Conservation (phyloP, 2,888 invertebrate species). For the Chymomyza caudatula region DNA sequence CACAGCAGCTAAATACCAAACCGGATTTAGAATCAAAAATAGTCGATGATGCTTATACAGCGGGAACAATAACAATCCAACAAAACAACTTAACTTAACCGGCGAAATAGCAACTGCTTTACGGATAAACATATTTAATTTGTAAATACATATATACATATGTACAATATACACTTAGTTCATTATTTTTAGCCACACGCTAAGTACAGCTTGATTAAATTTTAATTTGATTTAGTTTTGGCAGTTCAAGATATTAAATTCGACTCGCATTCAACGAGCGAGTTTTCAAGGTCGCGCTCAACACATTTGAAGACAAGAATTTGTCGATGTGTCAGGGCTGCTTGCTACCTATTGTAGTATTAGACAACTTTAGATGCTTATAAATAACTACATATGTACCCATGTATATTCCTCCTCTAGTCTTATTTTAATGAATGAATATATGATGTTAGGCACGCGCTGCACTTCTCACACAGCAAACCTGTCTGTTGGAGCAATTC, state of each 20-base stretch:
- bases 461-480: background rate
- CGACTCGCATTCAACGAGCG: background rate
- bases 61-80: constrained; percentile 9
- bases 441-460: constrained; percentile 30
- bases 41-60: constrained; percentile 31
- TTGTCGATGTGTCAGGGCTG: background rate
- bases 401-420: background rate
- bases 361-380: no score
- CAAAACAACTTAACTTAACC: constrained; percentile 41
- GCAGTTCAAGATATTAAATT: background rate
- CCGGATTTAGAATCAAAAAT: constrained; percentile 44
- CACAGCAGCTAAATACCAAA: constrained; percentile 9
- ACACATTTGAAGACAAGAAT: no score
- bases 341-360: background rate
- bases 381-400: background rate
- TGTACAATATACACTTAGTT: background rate
- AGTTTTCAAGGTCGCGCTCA: background rate
- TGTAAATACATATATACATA: background rate
- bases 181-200: no score
- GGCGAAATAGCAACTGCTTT: constrained; percentile 60
- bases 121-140: constrained; percentile 41
- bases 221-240: constrained; percentile 15
- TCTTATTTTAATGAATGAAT: constrained; percentile 7
- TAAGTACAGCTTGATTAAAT: background rate
- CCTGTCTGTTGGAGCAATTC: background rate